A percentile compares a stretch with the other conserved stretches of the same genome.
Conservation (phyloP, 2,113 vertebrate genomes). For the Stictonetta naevosa region DNA sequence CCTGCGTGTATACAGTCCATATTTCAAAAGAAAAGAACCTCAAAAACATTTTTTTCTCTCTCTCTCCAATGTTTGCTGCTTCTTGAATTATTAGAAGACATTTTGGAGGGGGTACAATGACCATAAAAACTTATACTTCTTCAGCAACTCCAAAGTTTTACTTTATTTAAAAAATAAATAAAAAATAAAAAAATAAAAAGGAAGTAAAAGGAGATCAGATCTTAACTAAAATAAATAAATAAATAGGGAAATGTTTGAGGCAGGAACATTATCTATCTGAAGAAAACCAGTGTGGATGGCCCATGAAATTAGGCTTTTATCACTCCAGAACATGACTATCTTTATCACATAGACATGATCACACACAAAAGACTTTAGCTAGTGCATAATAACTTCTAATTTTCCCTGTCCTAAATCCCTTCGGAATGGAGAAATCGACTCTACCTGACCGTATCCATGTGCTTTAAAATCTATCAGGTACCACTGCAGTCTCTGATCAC, state of each 20-base stretch:
- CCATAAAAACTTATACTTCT: background rate
- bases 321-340: constrained; percentile 22
- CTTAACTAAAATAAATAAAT: background rate
- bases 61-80: background rate
- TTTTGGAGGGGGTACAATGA: background rate
- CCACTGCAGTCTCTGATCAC: background rate
- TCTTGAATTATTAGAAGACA: constrained; percentile 11
- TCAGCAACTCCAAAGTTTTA: background rate
- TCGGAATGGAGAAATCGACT: background rate
- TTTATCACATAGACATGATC: constrained; percentile 33
- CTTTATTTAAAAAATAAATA: background rate
- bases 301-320: constrained; percentile 59
- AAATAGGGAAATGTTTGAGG: background rate
- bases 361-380: constrained; percentile 25
- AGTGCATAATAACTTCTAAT: constrained; percentile 3
- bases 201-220: background rate
- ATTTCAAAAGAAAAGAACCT: constrained; percentile 29
- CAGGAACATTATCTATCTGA: background rate
- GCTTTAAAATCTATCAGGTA: background rate
- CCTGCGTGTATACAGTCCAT: background rate
- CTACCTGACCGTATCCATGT: background rate
- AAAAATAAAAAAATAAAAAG: background rate
- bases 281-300: constrained; percentile 24
- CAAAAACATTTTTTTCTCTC: background rate
- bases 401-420: constrained; percentile 6